Conservation (phyloP, 1,140 invertebrate species). For the Brachystomella parvula region DNA sequence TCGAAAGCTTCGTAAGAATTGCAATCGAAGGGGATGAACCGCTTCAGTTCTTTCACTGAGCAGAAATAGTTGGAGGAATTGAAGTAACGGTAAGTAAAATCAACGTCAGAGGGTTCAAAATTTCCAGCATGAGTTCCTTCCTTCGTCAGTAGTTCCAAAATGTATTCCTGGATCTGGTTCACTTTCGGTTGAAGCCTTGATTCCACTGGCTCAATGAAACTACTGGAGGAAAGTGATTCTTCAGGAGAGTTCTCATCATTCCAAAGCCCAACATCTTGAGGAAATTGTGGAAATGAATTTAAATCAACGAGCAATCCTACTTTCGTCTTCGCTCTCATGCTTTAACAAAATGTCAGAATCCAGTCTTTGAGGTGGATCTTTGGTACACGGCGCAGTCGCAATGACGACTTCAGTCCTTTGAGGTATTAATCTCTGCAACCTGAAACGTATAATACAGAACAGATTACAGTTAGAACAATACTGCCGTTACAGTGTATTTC, state of each 20-base stretch:
- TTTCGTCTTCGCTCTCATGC: neutral
- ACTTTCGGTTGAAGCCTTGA: neutral
- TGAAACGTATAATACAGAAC: too few relatives aligned
- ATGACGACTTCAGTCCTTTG: too few relatives aligned
- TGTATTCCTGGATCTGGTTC: neutral
- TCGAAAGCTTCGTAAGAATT: neutral
- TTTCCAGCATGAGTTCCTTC: neutral
- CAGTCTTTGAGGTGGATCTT: too few relatives aligned
- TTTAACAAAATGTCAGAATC: neutral
- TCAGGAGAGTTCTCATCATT: neutral
- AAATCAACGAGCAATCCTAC: neutral
- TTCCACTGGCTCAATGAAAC: neutral
- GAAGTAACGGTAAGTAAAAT: slow-evolving; percentile 7
- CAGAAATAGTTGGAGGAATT: neutral
- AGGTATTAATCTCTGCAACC: too few relatives aligned
- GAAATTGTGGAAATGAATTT: neutral
- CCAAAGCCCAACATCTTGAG: neutral
- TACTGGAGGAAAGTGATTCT: too few relatives aligned
- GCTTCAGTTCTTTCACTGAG: neutral
- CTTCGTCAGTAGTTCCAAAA: neutral
- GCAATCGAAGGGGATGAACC: neutral
- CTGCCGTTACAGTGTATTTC: too few relatives aligned
- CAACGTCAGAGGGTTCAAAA: neutral
- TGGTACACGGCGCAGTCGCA: too few relatives aligned
- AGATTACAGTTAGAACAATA: too few relatives aligned